Percentiles rank a stretch among this genome's conserved stretches.
phyloP scores from a whole-genome alignment of 1,140 invertebrate genomes.

The Teleopsis dalmanni region DNA sequence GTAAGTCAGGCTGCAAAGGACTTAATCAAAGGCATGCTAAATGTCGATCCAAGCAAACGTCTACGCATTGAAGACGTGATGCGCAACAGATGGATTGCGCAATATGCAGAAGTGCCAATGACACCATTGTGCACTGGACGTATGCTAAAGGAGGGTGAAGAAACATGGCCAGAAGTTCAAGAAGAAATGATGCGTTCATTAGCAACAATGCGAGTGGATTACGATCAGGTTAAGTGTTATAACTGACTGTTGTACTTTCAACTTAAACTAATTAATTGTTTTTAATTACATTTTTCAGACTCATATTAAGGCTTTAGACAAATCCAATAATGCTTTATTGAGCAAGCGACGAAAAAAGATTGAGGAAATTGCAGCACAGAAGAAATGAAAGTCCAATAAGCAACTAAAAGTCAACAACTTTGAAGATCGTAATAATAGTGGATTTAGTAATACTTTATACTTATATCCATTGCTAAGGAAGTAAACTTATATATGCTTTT shows the following conservation, averaged over 20 bases:
- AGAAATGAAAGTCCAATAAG: slow-evolving; percentile 1
- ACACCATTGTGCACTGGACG: slow-evolving; percentile 86
- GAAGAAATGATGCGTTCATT: slow-evolving; percentile 97
- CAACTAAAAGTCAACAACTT: background rate
- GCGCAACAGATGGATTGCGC: slow-evolving; percentile 82
- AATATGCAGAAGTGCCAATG: slow-evolving; percentile 83
- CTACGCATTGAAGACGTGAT: slow-evolving; percentile 87
- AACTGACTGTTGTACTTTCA: too few species aligned
- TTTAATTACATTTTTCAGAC: slow-evolving; percentile 47
- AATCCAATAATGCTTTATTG: slow-evolving; percentile 83
- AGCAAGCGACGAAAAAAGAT: slow-evolving; percentile 74
- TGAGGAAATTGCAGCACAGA: slow-evolving; percentile 17
- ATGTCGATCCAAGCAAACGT: slow-evolving; percentile 84
- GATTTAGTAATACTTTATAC: background rate
- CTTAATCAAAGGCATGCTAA: slow-evolving; percentile 86
- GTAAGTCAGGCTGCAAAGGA: slow-evolving; percentile 93
- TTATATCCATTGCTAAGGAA: background rate
- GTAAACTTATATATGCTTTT: background rate
- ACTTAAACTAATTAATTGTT: too few species aligned
- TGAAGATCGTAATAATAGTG: background rate
- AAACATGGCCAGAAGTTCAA: slow-evolving; percentile 93
- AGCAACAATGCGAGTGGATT: slow-evolving; percentile 93
- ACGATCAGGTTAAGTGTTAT: slow-evolving; percentile 80
- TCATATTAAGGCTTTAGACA: slow-evolving; percentile 81
- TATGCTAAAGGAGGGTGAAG: slow-evolving; percentile 81